Evolutionary conservation across 2,888 invertebrate species (phyloP).

Genomic region (Acleris emargana): DNA sequence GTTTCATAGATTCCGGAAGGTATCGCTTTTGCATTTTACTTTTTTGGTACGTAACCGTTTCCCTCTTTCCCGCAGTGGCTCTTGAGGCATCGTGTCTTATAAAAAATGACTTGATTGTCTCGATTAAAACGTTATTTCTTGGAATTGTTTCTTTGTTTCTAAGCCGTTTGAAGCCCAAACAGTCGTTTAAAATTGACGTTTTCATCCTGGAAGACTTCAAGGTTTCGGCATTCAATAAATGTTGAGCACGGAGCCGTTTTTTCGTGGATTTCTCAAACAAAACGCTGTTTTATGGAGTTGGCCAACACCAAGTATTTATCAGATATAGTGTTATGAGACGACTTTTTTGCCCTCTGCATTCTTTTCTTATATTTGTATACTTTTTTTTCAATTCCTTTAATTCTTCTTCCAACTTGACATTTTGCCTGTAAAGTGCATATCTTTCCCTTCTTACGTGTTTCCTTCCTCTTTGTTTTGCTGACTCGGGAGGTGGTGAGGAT

Average conservation of each 20-base stretch:
- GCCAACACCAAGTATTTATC: neutral
- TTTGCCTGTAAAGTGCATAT: slow-evolving; percentile 28
- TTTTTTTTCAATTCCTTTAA: slow-evolving; percentile 15
- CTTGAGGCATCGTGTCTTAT: neutral
- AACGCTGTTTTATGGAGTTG: neutral
- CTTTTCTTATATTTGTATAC: slow-evolving; percentile 31
- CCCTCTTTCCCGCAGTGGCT: slow-evolving; percentile 9
- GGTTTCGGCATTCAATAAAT: neutral
- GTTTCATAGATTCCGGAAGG: slow-evolving; percentile 1
- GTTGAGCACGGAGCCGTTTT: neutral
- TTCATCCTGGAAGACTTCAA: neutral
- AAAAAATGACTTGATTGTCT: neutral
- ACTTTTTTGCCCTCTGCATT: slow-evolving; percentile 17
- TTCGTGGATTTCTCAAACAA: neutral
- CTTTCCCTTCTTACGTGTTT: slow-evolving; percentile 30
- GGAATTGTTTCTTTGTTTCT: slow-evolving; percentile 8
- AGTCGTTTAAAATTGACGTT: no score
- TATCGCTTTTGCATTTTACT: neutral
- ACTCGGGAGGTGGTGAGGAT: neutral
- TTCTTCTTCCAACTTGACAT: slow-evolving; percentile 25
- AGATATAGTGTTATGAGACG: neutral
- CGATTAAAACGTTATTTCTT: neutral
- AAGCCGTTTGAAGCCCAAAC: slow-evolving; percentile 1
- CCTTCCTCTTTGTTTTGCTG: slow-evolving; percentile 5
- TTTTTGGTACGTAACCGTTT: slow-evolving; percentile 7